Base-by-base conservation (phyloP, 2,888 invertebrate species). In the Tetramorium bicarinatum region DNA sequence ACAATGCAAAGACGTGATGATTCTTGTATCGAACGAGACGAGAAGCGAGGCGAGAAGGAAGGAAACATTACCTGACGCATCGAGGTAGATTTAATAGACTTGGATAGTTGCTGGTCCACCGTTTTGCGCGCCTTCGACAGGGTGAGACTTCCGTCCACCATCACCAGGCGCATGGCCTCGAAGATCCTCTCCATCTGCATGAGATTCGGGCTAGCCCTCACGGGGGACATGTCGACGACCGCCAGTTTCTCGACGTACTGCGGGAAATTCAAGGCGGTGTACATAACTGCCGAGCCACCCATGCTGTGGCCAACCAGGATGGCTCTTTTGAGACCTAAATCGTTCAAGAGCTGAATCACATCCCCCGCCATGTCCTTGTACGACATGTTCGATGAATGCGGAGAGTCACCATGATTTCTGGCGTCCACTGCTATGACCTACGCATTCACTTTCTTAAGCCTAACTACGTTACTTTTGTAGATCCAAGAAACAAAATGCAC, bases 341-440 rank as follows among this genome's bases (percentile, higher is more conserved):
- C 96, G 89, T 96, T 95, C 85, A 98, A 95, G 59, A 98, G 95
- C 61, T 96, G 95, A 13, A 96, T 94, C 6, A 99, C 93, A 95
- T 99, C 99, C 77, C 95, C 95, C 0, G 97, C 97, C 96, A 99
- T 96, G 59, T 96, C 96, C 13, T 95, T 95, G 93, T 98, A 99
- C 38, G 96, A 96, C 95, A 98, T 97, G 0, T 96, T 96, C 0
- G 95, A 90, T 0, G 97, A 95, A 93, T 99, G 99, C 0, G 98
- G 97, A 93, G 99, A 99, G 87, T 98, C 98, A 0, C 99, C 99
- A 95, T 99, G 99, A 95, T 99, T 99, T 93, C 99, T 96, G 8
- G 98, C 97, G 95, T 99, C 99, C 49, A 99, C 96, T 8, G 97
- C 96, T 86, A 98, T 96, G 0, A 98, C 95, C 96, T 97, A 82